Percentiles rank a stretch among this genome's conserved stretches.
Conservation (phyloP, 2,113 vertebrate genomes). For the human (Homo sapiens) region DNA sequence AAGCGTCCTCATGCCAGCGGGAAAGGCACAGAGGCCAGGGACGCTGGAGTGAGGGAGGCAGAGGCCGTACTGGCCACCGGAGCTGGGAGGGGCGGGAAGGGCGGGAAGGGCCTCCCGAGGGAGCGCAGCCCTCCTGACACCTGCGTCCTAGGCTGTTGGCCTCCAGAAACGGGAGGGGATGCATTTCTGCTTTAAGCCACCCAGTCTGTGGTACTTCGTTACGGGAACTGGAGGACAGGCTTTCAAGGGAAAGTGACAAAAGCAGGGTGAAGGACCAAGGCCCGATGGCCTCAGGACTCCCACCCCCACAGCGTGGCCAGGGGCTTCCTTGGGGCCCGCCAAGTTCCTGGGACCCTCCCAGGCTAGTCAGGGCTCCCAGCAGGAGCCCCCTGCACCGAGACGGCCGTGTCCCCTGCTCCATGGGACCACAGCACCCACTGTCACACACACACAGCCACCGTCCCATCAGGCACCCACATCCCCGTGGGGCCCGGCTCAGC, state of each 20-base stretch:
- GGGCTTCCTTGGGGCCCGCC: not conserved
- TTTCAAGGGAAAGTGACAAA: not conserved
- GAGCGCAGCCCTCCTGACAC: accelerated
- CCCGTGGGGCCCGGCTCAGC: not conserved
- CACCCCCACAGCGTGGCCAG: accelerated
- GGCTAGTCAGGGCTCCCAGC: not conserved
- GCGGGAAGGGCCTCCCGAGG: not conserved
- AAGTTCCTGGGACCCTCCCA: accelerated
- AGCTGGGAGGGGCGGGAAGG: accelerated
- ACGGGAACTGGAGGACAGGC: accelerated
- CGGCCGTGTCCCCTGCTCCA: accelerated
- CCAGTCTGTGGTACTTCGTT: accelerated
- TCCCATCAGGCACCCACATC: not conserved
- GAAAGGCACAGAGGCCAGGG: too few relatives aligned
- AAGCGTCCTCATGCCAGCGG: not conserved
- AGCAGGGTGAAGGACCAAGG: not conserved
- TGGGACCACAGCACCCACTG: accelerated
- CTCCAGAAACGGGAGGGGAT: accelerated
- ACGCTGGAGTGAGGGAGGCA: accelerated
- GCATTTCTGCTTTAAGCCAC: not conserved
- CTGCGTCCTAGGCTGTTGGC: not conserved
- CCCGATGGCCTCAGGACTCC: not conserved
- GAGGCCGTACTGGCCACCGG: not conserved
- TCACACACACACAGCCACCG: not conserved
- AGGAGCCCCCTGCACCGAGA: accelerated